These are phyloP conservation scores for Acleris literana DNA, from an alignment of 2,888 invertebrate genomes.

Conservation along the genomic window DNA sequence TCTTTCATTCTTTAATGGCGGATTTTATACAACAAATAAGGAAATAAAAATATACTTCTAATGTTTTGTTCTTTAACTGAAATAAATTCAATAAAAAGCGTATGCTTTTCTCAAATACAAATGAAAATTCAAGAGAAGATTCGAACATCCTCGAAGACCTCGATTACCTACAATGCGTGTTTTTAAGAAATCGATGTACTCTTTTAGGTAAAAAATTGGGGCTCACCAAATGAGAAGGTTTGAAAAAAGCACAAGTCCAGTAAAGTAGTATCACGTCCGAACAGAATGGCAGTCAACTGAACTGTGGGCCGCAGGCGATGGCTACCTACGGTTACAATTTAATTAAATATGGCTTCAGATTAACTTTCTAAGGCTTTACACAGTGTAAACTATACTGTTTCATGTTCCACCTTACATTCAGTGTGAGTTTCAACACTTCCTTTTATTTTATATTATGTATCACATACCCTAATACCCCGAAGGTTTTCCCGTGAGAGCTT, in stretches of 20 bases:
- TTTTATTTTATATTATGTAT: not conserved
- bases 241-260: slow-evolving; percentile 40
- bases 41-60: slow-evolving; percentile 41
- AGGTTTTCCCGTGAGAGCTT: not conserved
- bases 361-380: slow-evolving; percentile 76
- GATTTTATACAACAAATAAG: slow-evolving; percentile 43
- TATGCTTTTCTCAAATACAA: not conserved
- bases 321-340: slow-evolving; percentile 74
- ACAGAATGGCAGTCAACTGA: slow-evolving; percentile 56
- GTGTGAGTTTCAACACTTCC: not conserved
- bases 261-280: slow-evolving; percentile 51
- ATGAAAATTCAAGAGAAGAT: not conserved
- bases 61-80: slow-evolving; percentile 2
- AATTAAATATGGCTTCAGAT: slow-evolving; percentile 83
- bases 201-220: not conserved
- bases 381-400: slow-evolving; percentile 69
- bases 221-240: slow-evolving; percentile 9
- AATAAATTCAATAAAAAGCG: not conserved
- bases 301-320: slow-evolving; percentile 64
- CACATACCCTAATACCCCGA: not conserved
- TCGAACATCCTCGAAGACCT: not conserved
- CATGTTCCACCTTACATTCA: slow-evolving; percentile 59
- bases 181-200: not conserved
- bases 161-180: too few relatives aligned
- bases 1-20: slow-evolving; percentile 46